phyloP scores from a whole-genome alignment of 1,140 invertebrate species.

The Brachionus manjavacas region DNA sequence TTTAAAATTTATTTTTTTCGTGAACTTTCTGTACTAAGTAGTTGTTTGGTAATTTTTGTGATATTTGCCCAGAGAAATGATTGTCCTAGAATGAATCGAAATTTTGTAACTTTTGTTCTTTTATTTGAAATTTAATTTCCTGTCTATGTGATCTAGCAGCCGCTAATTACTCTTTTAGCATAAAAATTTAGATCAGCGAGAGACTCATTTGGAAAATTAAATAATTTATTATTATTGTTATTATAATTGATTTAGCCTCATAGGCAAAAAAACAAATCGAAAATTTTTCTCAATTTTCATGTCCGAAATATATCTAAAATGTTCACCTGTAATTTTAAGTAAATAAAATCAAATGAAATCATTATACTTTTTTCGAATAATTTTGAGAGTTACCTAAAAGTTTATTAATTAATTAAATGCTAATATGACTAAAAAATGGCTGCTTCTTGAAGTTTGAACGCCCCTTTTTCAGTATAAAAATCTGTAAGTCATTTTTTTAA shows the following conservation, averaged over 20 bases:
- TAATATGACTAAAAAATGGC: too few relatives aligned
- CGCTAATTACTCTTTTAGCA: neutral
- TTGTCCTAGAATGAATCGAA: neutral
- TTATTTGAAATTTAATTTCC: neutral
- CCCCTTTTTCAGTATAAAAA: too few relatives aligned
- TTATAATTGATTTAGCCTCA: too few relatives aligned
- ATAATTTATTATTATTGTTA: neutral
- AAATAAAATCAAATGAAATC: too few relatives aligned
- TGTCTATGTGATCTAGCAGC: neutral
- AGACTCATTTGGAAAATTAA: neutral
- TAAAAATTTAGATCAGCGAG: neutral
- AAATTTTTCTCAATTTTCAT: neutral
- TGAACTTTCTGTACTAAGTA: neutral
- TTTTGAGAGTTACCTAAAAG: too few relatives aligned
- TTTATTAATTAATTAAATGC: too few relatives aligned
- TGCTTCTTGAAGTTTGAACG: too few relatives aligned
- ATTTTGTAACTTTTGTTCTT: neutral
- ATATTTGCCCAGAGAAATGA: neutral
- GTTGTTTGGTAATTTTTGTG: neutral
- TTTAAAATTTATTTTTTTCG: neutral
- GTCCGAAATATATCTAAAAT: neutral
- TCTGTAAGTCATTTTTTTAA: too few relatives aligned
- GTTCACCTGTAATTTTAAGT: neutral
- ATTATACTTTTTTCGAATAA: too few relatives aligned
- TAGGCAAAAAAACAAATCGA: too few relatives aligned